These are phyloP conservation scores for Apostichopus parvimensis DNA, from an alignment of 35 echinoderm and acorn worm genomes.

Conservation along the genomic window DNA sequence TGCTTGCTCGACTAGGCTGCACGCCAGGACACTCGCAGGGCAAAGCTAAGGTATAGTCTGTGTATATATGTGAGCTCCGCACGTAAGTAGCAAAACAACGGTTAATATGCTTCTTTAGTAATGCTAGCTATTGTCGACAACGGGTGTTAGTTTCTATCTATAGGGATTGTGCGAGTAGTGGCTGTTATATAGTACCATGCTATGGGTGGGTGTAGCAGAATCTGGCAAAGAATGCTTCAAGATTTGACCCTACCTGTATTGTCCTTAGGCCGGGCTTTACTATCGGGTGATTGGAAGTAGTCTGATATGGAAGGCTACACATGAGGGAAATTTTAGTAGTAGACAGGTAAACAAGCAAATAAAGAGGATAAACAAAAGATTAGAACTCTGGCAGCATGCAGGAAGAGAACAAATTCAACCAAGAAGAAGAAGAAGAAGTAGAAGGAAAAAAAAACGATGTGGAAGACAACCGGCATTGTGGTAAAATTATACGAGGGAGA, in stretches of 20 bases:
- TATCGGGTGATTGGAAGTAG: constrained; percentile 48
- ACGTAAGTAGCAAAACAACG: too few species aligned
- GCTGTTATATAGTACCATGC: too few species aligned
- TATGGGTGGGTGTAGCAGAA: background rate
- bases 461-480: background rate
- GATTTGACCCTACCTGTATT: constrained; percentile 17
- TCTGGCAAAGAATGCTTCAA: background rate
- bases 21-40: too few species aligned
- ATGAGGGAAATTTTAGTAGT: constrained; percentile 20
- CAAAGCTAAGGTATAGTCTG: too few species aligned
- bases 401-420: background rate
- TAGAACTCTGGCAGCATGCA: background rate
- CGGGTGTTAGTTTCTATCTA: too few species aligned
- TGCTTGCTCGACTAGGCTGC: too few species aligned
- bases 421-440: background rate
- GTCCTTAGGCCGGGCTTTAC: constrained; percentile 37
- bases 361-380: background rate
- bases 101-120: too few species aligned
- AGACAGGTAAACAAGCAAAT: constrained; percentile 36
- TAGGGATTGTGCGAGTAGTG: too few species aligned
- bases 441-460: background rate
- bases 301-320: constrained; percentile 41
- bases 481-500: background rate
- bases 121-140: too few species aligned
- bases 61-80: too few species aligned